phyloP scores from a whole-genome alignment of 2,113 vertebrate species.

The Bostrychus sinensis region DNA sequence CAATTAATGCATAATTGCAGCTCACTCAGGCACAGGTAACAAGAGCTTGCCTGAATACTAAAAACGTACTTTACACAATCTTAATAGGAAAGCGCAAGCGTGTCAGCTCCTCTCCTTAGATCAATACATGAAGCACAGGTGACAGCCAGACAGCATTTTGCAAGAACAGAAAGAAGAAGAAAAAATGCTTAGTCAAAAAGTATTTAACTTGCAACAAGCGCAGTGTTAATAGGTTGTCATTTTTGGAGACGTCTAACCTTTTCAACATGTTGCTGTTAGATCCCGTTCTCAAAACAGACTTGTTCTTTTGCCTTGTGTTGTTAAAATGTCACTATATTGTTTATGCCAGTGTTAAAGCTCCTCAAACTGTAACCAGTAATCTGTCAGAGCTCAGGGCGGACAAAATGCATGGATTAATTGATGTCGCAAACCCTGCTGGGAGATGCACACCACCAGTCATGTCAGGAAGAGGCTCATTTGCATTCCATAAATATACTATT shows the following conservation, averaged over 20 bases:
- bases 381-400: constrained; percentile 9
- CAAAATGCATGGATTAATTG: constrained; percentile 50
- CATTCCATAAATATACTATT: constrained; percentile 33
- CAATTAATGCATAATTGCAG: constrained; percentile 8
- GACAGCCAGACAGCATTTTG: not conserved
- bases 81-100: not conserved
- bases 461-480: constrained; percentile 39
- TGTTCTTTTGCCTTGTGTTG: constrained; percentile 2
- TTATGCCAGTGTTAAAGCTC: constrained; percentile 16
- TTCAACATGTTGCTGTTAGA: not conserved
- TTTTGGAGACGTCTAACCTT: not conserved
- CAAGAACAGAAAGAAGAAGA: not conserved
- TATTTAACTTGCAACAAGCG: constrained; percentile 5
- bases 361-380: constrained; percentile 25
- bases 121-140: not conserved
- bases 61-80: not conserved
- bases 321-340: constrained; percentile 27
- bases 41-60: not conserved
- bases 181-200: constrained; percentile 9
- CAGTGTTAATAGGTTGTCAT: constrained; percentile 10
- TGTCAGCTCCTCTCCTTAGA: not conserved
- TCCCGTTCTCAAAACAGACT: constrained; percentile 9
- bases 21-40: not conserved
- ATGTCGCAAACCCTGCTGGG: constrained; percentile 36
- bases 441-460: constrained; percentile 28